These are phyloP conservation scores for Hydrozoanthus gracilis DNA, from an alignment of 92 coral and sea anemone genomes.

Conservation along the genomic window DNA sequence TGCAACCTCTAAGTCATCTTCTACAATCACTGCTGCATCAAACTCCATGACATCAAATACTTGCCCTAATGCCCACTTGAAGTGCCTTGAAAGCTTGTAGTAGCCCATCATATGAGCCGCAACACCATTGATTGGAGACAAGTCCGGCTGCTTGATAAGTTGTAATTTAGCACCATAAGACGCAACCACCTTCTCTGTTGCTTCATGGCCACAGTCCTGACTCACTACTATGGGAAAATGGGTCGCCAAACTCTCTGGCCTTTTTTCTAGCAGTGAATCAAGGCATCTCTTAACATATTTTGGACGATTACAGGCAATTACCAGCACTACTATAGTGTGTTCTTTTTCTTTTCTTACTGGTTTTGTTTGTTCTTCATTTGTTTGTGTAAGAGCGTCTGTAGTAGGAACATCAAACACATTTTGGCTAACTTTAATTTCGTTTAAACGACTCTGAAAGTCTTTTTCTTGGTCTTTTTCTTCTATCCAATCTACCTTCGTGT, in stretches of 20 bases:
- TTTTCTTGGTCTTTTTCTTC: background rate
- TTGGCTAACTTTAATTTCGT: background rate
- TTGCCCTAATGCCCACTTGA: slow-evolving; percentile 91
- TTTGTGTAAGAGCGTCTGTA: background rate
- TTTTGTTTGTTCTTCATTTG: background rate
- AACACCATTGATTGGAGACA: slow-evolving; percentile 72
- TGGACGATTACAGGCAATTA: slow-evolving; percentile 96
- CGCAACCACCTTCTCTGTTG: slow-evolving; percentile 69
- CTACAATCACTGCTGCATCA: slow-evolving; percentile 86
- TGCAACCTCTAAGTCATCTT: slow-evolving; percentile 91
- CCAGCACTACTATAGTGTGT: slow-evolving; percentile 74
- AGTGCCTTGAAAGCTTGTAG: slow-evolving; percentile 91
- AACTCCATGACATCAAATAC: slow-evolving; percentile 81
- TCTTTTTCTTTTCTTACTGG: background rate
- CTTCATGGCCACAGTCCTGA: slow-evolving; percentile 88
- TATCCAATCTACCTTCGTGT: background rate
- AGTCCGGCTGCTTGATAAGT: slow-evolving; percentile 81
- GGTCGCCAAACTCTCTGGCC: slow-evolving; percentile 56
- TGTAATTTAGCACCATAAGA: slow-evolving; percentile 64
- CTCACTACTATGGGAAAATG: slow-evolving; percentile 87
- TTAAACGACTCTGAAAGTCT: background rate
- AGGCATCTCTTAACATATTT: slow-evolving; percentile 72
- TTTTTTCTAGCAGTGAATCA: slow-evolving; percentile 72
- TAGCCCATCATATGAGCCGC: slow-evolving; percentile 70
- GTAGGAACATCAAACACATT: background rate